These are phyloP conservation scores for Byasa hedistus DNA, from an alignment of 2,888 invertebrate species.

Conservation along the genomic window DNA sequence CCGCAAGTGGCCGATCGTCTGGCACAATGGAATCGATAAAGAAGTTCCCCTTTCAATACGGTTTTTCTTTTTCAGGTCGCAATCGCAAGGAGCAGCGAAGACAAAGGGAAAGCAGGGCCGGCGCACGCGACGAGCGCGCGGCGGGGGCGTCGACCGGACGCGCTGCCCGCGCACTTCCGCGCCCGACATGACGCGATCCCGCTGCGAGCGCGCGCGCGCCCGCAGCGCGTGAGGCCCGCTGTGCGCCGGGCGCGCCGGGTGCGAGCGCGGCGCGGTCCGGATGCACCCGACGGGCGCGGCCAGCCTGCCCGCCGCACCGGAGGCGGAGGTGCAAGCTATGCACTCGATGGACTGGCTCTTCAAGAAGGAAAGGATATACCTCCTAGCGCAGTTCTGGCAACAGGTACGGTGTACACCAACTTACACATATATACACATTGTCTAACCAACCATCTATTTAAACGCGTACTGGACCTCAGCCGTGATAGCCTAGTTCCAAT, in stretches of 20 bases:
- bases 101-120: slow-evolving; percentile 40
- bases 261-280: slow-evolving; percentile 73
- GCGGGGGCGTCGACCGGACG: slow-evolving; percentile 31
- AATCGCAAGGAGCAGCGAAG: slow-evolving; percentile 45
- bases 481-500: no score
- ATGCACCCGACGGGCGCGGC: slow-evolving; percentile 88
- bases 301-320: slow-evolving; percentile 88
- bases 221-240: slow-evolving; percentile 44
- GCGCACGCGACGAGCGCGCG: slow-evolving; percentile 50
- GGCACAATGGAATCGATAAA: slow-evolving; percentile 72
- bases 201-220: slow-evolving; percentile 42
- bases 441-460: no score
- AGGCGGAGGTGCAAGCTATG: slow-evolving; percentile 96
- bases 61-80: slow-evolving; percentile 73
- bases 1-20: slow-evolving; percentile 68
- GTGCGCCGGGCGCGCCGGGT: slow-evolving; percentile 64
- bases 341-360: slow-evolving; percentile 98
- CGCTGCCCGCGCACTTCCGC: slow-evolving; percentile 9
- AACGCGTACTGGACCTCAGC: no score
- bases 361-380: slow-evolving; percentile 96
- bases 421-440: no score
- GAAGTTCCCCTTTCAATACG: slow-evolving; percentile 64
- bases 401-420: slow-evolving; percentile 82
- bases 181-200: slow-evolving; percentile 45
- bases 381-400: slow-evolving; percentile 97